Base-by-base conservation (phyloP, 1,140 invertebrate species). In the Daktulosphaira vitifoliae region DNA sequence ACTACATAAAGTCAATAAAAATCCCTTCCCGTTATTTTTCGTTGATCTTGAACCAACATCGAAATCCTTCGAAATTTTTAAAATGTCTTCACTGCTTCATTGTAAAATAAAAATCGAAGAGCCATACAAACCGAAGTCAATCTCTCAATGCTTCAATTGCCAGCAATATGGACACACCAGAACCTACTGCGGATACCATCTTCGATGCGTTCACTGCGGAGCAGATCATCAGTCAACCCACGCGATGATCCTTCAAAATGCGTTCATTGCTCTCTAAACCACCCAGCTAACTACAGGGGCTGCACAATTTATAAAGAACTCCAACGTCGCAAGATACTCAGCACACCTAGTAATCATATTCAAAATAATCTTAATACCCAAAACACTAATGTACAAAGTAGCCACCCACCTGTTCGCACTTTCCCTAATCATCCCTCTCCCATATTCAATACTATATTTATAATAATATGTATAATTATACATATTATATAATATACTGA, bases 81-180 rank as follows among this genome's bases (percentile, higher is more conserved):
- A 62, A 20, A 13, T 44, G 6, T 37, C 26, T 9, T 44, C 26
- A 7, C 20, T 62, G 33, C 39, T 62, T 8, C 26, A 62, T 29
- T 11, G 16, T n/a, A 44, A 39, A 39, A 38, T 62, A 7, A 48
- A 33, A 25, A 15, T 62, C 56, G 37, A 62, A 18, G 26, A 26
- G 8, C 56, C 56, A 20, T 22, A 37, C 15, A 62, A 62, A 44
- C n/a, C 15, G n/a, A 38, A 26, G n/a, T 7, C n/a, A 25, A 62
- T 62, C n/a, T 18, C 15, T 11, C 56, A 62, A 22, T 62, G 37
- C 42, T 15, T 6, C 9, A 39, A 37, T 15, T 62, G 56, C 22
- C 56, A 62, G 25, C 8, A 22, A 13, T 62, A 62, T 39, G 56
- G 56, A 48, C 38, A 62, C 37, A 62, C 56, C 6, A 39, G 37